phyloP scores from a whole-genome alignment of 1,140 invertebrate genomes.

The Nomia melanderi region DNA sequence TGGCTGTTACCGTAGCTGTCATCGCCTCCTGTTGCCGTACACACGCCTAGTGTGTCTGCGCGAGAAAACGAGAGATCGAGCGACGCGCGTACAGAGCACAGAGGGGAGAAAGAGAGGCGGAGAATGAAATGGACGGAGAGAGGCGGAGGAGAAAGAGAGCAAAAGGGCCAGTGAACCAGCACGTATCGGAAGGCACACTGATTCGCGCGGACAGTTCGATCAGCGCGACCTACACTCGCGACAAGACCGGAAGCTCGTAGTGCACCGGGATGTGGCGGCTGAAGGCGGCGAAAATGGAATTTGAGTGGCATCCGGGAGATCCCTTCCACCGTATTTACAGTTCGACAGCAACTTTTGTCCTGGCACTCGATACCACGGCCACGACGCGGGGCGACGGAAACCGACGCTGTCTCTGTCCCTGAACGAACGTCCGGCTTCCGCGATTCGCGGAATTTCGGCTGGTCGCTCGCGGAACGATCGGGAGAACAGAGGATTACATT shows the following conservation, averaged over 20 bases:
- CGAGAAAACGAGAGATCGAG: not conserved
- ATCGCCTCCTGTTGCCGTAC: conserved; percentile 69
- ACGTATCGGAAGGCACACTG: conserved; percentile 39
- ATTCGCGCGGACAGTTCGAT: conserved; percentile 57
- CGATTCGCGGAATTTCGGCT: conserved; percentile 15
- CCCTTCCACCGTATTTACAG: conserved; percentile 19
- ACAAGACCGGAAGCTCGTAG: conserved; percentile 26
- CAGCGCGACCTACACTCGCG: conserved; percentile 34
- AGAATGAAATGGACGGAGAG: not conserved
- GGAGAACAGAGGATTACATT: no score
- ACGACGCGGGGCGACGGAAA: not conserved
- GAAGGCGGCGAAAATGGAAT: conserved; percentile 45
- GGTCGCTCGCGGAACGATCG: not conserved
- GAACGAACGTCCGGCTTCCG: not conserved
- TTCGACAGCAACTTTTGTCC: conserved; percentile 40
- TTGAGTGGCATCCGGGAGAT: conserved; percentile 37
- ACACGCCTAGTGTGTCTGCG: not conserved
- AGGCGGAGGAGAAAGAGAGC: conserved; percentile 19
- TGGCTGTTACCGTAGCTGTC: conserved; percentile 79
- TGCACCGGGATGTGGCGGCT: conserved; percentile 1
- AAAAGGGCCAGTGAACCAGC: conserved; percentile 11
- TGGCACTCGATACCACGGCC: not conserved
- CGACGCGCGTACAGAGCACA: no score
- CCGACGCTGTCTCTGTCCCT: no score
- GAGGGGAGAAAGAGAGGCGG: not conserved